These are phyloP conservation scores for Callosobruchus maculatus DNA, from an alignment of 2,888 invertebrate genomes.

Conservation along the genomic window DNA sequence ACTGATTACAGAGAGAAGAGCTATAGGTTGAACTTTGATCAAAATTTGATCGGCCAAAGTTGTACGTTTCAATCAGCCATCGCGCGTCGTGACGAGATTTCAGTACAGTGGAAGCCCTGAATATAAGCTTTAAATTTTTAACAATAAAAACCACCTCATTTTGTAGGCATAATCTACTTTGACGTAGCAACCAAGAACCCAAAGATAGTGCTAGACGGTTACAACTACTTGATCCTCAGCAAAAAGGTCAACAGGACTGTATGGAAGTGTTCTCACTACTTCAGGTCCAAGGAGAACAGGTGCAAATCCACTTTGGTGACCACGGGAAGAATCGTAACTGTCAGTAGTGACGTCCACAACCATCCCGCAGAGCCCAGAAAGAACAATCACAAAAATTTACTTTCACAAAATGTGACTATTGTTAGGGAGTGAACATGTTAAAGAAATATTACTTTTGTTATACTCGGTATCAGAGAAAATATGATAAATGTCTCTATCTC, in stretches of 20 bases:
- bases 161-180: constrained; percentile 9
- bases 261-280: constrained; percentile 32
- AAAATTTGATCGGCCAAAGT: too few relatives aligned
- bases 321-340: constrained; percentile 15
- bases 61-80: too few relatives aligned
- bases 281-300: constrained; percentile 27
- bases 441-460: too few relatives aligned
- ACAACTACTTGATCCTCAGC: constrained; percentile 29
- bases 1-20: too few relatives aligned
- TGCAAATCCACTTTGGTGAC: constrained; percentile 25
- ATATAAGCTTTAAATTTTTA: too few relatives aligned
- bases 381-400: constrained; percentile 29
- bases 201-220: constrained; percentile 25
- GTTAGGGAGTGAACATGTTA: constrained; percentile 22
- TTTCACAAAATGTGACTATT: constrained; percentile 32
- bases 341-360: constrained; percentile 24
- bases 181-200: constrained; percentile 11
- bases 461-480: too few relatives aligned
- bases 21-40: too few relatives aligned
- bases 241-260: constrained; percentile 25
- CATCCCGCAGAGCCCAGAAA: constrained; percentile 19
- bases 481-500: too few relatives aligned
- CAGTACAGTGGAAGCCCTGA: too few relatives aligned
- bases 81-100: too few relatives aligned
- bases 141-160: not conserved